phyloP scores from a whole-genome alignment of 2,888 invertebrate genomes.

The Hymenopus coronatus region DNA sequence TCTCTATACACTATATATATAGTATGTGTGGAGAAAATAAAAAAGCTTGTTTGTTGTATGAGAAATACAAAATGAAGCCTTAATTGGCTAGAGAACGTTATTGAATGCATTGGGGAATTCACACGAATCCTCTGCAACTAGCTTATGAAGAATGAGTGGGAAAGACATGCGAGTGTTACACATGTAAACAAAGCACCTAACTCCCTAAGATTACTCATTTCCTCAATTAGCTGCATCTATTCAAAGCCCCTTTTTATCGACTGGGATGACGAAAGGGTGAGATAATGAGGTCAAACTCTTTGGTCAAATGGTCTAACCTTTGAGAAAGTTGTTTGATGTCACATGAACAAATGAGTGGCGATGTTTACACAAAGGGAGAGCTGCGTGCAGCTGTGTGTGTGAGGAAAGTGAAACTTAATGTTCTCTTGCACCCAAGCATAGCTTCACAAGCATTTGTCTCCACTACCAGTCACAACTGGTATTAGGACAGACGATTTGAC shows the following conservation, averaged over 20 bases:
- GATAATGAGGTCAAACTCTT: background rate
- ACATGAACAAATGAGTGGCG: background rate
- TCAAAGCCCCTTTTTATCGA: background rate
- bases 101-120: no score
- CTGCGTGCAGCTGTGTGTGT: background rate
- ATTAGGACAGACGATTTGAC: no score
- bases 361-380: background rate
- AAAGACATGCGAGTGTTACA: background rate
- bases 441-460: no score
- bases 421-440: background rate
- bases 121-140: no score
- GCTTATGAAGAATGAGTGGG: no score
- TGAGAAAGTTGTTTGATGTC: background rate
- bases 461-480: no score
- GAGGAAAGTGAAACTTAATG: background rate
- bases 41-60: no score
- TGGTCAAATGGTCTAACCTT: slow-evolving; percentile 1
- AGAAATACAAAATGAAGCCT: no score
- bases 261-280: background rate
- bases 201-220: background rate
- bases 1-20: no score
- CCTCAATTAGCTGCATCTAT: background rate
- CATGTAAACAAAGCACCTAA: background rate
- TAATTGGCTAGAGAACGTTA: no score
- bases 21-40: no score